Evolutionary conservation across 2,888 invertebrate genomes (phyloP).

Genomic region (Polia nebulosa): DNA sequence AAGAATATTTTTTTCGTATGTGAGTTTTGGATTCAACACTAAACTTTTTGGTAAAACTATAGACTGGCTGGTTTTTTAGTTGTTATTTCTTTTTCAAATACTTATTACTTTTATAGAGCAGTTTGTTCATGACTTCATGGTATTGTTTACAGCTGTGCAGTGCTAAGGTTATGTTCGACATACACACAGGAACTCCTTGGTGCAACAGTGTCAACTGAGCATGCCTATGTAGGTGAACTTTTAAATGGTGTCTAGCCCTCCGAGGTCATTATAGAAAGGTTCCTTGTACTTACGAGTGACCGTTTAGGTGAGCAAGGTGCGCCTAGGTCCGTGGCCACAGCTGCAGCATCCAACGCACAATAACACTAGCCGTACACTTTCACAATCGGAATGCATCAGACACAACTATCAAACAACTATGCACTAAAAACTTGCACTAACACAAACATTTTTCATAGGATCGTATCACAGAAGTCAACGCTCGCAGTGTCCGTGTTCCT

Average conservation of each 20-base stretch:
- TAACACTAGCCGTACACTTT: conserved; percentile 86
- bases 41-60: conserved; percentile 1
- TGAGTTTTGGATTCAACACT: background rate
- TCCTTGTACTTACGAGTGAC: conserved; percentile 71
- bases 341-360: conserved; percentile 83
- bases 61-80: conserved; percentile 16
- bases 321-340: conserved; percentile 61
- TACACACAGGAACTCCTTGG: conserved; percentile 31
- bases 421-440: conserved; percentile 80
- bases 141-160: conserved; percentile 48
- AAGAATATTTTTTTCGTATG: background rate
- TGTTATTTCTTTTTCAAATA: conserved; percentile 28
- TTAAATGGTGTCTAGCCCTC: conserved; percentile 46
- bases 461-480: conserved; percentile 80
- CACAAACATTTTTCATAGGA: conserved; percentile 75
- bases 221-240: conserved; percentile 25
- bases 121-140: conserved; percentile 22
- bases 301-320: conserved; percentile 61
- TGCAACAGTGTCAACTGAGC: conserved; percentile 43
- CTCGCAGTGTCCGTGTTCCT: conserved; percentile 80
- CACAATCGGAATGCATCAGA: conserved; percentile 82
- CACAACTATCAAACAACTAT: conserved; percentile 80
- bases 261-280: conserved; percentile 68
- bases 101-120: conserved; percentile 4
- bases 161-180: conserved; percentile 57